Percentiles rank a stretch among this genome's conserved stretches.
Evolutionary conservation across 2,888 invertebrate species (phyloP).

Genomic region (Phalera bucephala): DNA sequence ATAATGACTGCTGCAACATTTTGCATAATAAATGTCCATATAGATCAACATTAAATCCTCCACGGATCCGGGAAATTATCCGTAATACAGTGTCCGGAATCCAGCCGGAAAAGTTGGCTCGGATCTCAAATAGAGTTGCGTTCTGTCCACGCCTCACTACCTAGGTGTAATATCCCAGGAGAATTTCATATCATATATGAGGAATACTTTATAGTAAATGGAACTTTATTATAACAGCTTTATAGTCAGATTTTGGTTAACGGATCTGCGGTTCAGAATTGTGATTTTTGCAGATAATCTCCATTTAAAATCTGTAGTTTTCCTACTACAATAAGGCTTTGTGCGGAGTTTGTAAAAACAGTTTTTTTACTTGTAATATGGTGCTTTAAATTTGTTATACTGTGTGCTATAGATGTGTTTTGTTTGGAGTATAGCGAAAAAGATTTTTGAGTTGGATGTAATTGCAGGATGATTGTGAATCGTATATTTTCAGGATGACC

Average conservation of each 20-base stretch:
- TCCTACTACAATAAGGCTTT: constrained; percentile 24
- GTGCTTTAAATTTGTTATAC: constrained; percentile 8
- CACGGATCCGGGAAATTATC: neutral
- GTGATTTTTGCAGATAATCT: constrained; percentile 39
- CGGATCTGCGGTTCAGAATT: constrained; percentile 4
- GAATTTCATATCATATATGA: constrained; percentile 1
- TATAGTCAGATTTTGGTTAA: neutral
- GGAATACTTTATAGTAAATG: neutral
- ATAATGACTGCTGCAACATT: no score
- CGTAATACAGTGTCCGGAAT: neutral
- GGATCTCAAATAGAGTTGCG: neutral
- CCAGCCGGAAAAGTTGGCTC: neutral
- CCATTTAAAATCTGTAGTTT: constrained; percentile 35
- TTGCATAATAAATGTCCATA: neutral
- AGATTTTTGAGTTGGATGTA: no score
- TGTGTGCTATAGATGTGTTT: no score
- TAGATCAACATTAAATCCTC: neutral
- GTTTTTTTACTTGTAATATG: constrained; percentile 15
- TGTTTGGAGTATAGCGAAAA: no score
- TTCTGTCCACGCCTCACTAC: neutral
- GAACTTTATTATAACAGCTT: neutral
- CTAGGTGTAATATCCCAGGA: constrained; percentile 5
- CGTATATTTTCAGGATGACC: no score
- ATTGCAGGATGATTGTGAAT: no score
- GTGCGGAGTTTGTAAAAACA: constrained; percentile 21